phyloP scores from a whole-genome alignment of 2,113 vertebrate genomes.

The Collichthys lucidus region DNA sequence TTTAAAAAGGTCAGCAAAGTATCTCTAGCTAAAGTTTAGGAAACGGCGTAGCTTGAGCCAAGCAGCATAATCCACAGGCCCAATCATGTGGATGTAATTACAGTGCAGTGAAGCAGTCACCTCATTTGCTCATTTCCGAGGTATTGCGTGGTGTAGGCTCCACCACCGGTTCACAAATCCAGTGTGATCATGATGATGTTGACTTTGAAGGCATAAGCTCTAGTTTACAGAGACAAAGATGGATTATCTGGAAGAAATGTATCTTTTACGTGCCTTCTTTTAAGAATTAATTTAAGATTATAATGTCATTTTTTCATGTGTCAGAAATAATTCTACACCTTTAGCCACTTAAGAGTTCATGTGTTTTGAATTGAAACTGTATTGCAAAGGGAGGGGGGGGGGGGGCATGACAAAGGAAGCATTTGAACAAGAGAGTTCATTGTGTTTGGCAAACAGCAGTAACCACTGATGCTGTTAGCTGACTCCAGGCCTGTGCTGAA shows the following conservation, averaged over 20 bases:
- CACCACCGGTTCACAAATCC: constrained; percentile 24
- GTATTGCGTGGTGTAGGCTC: constrained; percentile 4
- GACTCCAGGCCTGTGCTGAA: constrained; percentile 39
- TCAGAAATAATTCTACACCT: neutral
- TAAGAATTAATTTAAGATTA: constrained; percentile 6
- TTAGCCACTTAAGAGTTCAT: neutral
- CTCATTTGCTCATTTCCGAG: constrained; percentile 60
- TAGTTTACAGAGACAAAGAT: constrained; percentile 16
- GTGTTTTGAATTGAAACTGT: constrained; percentile 2
- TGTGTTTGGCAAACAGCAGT: constrained; percentile 31
- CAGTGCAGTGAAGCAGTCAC: constrained; percentile 63
- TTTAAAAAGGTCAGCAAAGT: constrained; percentile 21
- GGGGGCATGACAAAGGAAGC: constrained; percentile 27
- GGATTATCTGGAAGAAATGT: neutral
- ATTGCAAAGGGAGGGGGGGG: neutral
- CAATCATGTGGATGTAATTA: constrained; percentile 78
- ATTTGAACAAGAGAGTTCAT: constrained; percentile 27
- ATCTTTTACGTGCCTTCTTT: neutral
- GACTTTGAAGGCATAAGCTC: constrained; percentile 16
- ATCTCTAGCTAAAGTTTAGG: constrained; percentile 30
- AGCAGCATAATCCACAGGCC: constrained; percentile 64
- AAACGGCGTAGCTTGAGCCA: constrained; percentile 28
- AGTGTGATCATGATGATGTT: constrained; percentile 18
- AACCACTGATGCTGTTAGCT: constrained; percentile 18
- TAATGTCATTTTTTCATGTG: neutral